Evolutionary conservation across 2,113 vertebrate species (phyloP), one percentile per base, ranked within the genome.

Genomic region (Thunnus thynnus): DNA sequence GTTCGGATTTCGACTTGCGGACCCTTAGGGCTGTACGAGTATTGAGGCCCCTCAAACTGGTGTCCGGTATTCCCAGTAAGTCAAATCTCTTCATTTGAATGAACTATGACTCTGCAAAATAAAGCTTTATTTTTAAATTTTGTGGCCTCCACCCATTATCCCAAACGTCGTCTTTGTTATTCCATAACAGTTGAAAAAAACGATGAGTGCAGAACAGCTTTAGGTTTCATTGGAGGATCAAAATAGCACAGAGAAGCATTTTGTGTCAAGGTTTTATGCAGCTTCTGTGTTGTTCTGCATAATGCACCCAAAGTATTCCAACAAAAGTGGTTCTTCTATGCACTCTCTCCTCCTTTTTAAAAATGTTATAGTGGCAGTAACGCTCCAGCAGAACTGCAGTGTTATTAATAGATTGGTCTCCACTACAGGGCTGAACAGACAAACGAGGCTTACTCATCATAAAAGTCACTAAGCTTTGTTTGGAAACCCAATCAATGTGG

Each of bases 11-110:
- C 0, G 98, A 99, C 52, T 95, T 99, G 86, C 97, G 99, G 93
- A 99, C 98, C 1, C 95, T 99, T 87, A 95, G 98, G 82, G 98
- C 98, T 52, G 99, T 99, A 91, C 94, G 98, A 51, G 98, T 99
- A 12, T 92, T 99, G 76, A 96, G 98, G 75, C 98, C 98, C 1
- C 95, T 99, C 82, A 96, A 99, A 74, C 96, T 99, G 90, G 98
- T 99, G 80, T 99, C 98, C 13, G 98, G 98, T 88, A 99, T 99
- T 91, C 98, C 98, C 9, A 99, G 98, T 99, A 94, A 99, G 98
- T 93, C 8, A 11, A 72, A 47, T 20, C 18, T 73, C 46, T 44
- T 71, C 20, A 46, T 73, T 44, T 51, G 8, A 68, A 32, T 44
- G 16, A 72, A 46, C 9, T 6, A 13, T 18, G 27, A 46, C n/a